A percentile compares a stretch with the other conserved stretches of the same genome.
These are phyloP conservation scores for Xiphophorus maculatus DNA, from an alignment of 2,113 vertebrate species.

Conservation along the genomic window DNA sequence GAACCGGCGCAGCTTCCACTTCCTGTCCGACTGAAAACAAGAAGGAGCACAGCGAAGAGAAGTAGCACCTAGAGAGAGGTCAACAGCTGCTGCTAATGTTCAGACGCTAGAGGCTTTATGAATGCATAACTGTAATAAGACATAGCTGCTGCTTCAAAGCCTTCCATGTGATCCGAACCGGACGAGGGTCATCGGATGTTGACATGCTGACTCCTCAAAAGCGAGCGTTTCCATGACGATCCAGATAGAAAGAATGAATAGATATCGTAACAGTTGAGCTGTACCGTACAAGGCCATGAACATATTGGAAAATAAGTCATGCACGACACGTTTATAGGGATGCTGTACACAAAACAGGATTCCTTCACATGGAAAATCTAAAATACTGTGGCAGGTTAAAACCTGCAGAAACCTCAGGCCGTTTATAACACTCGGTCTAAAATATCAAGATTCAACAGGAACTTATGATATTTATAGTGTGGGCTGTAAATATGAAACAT, in stretches of 20 bases:
- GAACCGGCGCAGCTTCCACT: neutral
- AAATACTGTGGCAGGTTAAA: neutral
- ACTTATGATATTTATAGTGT: neutral
- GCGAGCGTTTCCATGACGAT: constrained; percentile 60
- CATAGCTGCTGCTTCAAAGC: constrained; percentile 54
- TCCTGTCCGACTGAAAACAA: constrained; percentile 7
- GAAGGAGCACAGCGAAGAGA: constrained; percentile 47
- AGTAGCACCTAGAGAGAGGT: constrained; percentile 68
- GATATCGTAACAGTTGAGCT: constrained; percentile 64
- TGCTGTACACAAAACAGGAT: constrained; percentile 44
- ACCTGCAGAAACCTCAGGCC: neutral
- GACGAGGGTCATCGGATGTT: constrained; percentile 50
- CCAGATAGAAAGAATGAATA: constrained; percentile 61
- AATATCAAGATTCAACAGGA: neutral
- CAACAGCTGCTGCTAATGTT: constrained; percentile 53
- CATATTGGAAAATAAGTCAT: constrained; percentile 63
- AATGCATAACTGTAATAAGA: constrained; percentile 54
- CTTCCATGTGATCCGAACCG: constrained; percentile 57
- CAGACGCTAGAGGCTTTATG: constrained; percentile 53
- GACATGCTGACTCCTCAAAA: constrained; percentile 67
- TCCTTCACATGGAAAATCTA: neutral
- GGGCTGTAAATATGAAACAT: neutral
- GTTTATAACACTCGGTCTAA: neutral
- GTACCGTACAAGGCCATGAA: constrained; percentile 71
- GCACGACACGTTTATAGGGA: constrained; percentile 68